phyloP scores from a whole-genome alignment of 2,888 invertebrate species.

The Pachymerium ferrugineum region DNA sequence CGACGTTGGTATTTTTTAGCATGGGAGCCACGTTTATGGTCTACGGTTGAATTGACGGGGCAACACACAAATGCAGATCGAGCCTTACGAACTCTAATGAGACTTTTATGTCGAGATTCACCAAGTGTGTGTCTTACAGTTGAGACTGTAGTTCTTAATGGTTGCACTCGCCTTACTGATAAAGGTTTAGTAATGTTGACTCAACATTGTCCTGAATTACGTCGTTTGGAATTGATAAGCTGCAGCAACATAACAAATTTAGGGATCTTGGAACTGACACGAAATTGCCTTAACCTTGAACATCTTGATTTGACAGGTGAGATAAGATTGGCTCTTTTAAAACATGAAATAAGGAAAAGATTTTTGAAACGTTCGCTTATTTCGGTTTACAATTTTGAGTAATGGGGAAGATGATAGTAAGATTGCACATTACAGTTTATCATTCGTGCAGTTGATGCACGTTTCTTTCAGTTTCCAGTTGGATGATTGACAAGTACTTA shows the following conservation, averaged over 20 bases:
- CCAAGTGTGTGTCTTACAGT: constrained; percentile 64
- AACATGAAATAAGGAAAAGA: background rate
- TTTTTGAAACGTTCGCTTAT: background rate
- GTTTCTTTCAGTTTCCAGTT: too few species aligned
- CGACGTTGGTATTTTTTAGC: constrained; percentile 67
- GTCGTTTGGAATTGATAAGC: constrained; percentile 71
- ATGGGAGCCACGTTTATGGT: constrained; percentile 73
- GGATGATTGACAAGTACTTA: too few species aligned
- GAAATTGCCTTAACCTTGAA: constrained; percentile 71
- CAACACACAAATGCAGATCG: constrained; percentile 60
- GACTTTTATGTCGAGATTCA: constrained; percentile 60
- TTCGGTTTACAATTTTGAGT: too few species aligned
- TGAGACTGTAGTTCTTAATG: constrained; percentile 61
- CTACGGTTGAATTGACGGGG: constrained; percentile 59
- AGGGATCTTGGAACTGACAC: constrained; percentile 69
- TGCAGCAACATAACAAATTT: constrained; percentile 69
- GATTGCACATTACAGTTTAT: background rate
- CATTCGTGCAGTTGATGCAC: background rate
- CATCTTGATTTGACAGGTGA: constrained; percentile 79
- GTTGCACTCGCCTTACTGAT: constrained; percentile 68
- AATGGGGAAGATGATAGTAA: background rate
- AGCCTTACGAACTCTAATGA: constrained; percentile 55
- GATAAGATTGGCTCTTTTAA: constrained; percentile 35
- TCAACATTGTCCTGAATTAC: constrained; percentile 72
- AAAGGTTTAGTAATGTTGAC: constrained; percentile 69